Percentiles rank a stretch among this genome's conserved stretches.
phyloP scores from a whole-genome alignment of 2,113 vertebrate genomes.

The Meleagris gallopavo region DNA sequence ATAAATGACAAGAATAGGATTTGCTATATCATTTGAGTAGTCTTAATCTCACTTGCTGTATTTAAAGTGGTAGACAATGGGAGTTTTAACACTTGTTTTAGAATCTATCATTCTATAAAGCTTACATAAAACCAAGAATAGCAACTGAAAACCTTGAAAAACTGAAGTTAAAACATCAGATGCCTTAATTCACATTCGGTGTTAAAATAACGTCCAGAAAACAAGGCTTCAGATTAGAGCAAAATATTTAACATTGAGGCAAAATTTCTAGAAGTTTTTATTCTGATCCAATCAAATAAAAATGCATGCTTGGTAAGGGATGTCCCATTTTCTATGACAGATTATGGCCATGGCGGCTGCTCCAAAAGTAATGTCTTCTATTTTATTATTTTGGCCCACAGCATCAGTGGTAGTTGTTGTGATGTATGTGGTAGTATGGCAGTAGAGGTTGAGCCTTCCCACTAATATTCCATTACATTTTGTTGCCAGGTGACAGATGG shows the following conservation, averaged over 20 bases:
- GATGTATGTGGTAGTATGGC: too few species aligned
- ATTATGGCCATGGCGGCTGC: background rate
- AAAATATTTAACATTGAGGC: background rate
- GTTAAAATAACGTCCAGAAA: background rate
- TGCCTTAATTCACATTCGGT: background rate
- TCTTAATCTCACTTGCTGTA: background rate
- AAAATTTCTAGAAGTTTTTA: background rate
- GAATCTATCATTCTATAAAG: background rate
- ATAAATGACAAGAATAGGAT: constrained; percentile 23
- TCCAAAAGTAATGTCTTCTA: too few species aligned
- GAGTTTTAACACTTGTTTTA: background rate
- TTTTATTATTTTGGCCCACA: too few species aligned
- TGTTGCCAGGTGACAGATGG: too few species aligned
- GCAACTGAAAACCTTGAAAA: background rate
- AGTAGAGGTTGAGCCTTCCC: too few species aligned
- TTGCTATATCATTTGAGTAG: constrained; percentile 9
- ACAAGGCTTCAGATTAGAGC: background rate
- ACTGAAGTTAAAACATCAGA: background rate
- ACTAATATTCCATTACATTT: too few species aligned
- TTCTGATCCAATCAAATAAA: background rate
- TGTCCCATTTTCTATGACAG: background rate
- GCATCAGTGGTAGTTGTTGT: too few species aligned
- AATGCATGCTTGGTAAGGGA: background rate
- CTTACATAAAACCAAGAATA: background rate
- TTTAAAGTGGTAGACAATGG: background rate